These are phyloP conservation scores for Lithophane semibrunnea DNA, from an alignment of 2,888 invertebrate genomes.

Conservation along the genomic window DNA sequence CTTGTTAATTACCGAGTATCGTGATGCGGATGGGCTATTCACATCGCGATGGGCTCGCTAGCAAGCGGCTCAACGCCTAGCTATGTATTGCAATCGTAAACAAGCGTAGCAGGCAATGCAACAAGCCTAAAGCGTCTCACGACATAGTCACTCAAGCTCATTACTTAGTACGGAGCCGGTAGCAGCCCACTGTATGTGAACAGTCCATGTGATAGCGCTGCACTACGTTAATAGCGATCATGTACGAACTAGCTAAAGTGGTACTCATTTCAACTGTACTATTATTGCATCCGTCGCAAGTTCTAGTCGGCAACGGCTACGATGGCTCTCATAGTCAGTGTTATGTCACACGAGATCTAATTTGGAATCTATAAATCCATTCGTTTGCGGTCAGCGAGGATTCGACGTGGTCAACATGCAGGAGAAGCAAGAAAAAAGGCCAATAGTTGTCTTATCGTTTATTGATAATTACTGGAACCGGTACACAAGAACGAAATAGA, in stretches of 20 bases:
- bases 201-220: conserved; percentile 65
- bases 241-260: conserved; percentile 68
- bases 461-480: conserved; percentile 86
- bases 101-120: conserved; percentile 63
- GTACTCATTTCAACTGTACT: conserved; percentile 64
- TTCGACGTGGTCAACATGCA: conserved; percentile 81
- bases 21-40: conserved; percentile 60
- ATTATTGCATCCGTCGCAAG: conserved; percentile 60
- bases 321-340: conserved; percentile 57
- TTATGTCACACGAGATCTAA: conserved; percentile 57
- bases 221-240: conserved; percentile 68
- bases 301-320: conserved; percentile 60
- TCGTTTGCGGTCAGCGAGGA: conserved; percentile 67
- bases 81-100: conserved; percentile 57
- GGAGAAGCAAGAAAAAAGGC: conserved; percentile 89
- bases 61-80: conserved; percentile 57
- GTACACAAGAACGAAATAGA: conserved; percentile 83
- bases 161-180: conserved; percentile 30
- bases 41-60: conserved; percentile 61
- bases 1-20: conserved; percentile 54
- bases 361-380: conserved; percentile 63
- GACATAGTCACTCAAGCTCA: conserved; percentile 49
- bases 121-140: conserved; percentile 62
- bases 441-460: conserved; percentile 86
- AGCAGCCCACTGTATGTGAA: conserved; percentile 58